These are phyloP conservation scores for Thelaira solivaga DNA, from an alignment of 2,888 invertebrate genomes.

Conservation along the genomic window DNA sequence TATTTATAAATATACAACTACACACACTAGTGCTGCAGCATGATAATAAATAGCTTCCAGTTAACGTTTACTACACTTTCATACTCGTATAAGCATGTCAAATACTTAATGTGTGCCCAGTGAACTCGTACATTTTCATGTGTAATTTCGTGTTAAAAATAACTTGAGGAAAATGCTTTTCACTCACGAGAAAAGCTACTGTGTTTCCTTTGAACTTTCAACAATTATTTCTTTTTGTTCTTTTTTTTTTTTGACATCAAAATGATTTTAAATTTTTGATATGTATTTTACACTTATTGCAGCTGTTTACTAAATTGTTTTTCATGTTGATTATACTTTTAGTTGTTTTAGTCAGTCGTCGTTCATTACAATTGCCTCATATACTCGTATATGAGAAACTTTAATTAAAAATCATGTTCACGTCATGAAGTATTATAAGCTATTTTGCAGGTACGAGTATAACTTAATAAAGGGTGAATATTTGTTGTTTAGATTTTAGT, in stretches of 20 bases:
- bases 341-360: no score
- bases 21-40: not conserved
- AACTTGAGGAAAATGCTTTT: not conserved
- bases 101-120: slow-evolving; percentile 1
- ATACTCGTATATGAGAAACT: not conserved
- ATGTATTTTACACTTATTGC: slow-evolving; percentile 4
- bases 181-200: not conserved
- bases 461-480: not conserved
- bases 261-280: slow-evolving; percentile 37
- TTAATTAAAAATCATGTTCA: slow-evolving; percentile 43
- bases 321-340: slow-evolving; percentile 5
- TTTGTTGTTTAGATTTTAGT: not conserved
- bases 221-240: not conserved
- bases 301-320: slow-evolving; percentile 25
- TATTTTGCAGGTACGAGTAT: not conserved
- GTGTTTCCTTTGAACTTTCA: slow-evolving; percentile 26
- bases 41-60: slow-evolving; percentile 4
- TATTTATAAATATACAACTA: slow-evolving; percentile 11
- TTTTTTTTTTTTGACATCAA: slow-evolving; percentile 7
- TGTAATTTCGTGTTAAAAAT: slow-evolving; percentile 38
- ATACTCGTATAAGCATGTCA: not conserved
- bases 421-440: not conserved
- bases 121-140: slow-evolving; percentile 8
- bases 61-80: no score
- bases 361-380: slow-evolving; percentile 17